Conservation (phyloP, 2,888 invertebrate species). For the Alsophila aescularia region DNA sequence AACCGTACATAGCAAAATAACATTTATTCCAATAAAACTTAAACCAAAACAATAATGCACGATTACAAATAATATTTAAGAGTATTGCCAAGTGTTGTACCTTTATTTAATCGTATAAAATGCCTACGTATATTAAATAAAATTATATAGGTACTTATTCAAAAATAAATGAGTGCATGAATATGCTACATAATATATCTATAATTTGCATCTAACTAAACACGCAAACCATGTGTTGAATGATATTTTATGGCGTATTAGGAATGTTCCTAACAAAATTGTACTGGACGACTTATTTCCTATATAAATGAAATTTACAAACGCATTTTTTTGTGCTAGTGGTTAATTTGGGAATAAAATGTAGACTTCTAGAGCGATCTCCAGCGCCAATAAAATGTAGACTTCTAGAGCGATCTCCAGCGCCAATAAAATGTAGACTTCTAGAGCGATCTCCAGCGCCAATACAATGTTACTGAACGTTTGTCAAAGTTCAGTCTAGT, state of each 20-base stretch:
- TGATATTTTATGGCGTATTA: conserved; percentile 26
- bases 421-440: background rate
- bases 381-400: background rate
- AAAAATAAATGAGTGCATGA: conserved; percentile 28
- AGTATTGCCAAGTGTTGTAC: conserved; percentile 27
- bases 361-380: background rate
- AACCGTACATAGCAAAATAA: conserved; percentile 37
- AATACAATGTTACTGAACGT: background rate
- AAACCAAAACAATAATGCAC: conserved; percentile 27
- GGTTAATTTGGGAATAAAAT: background rate
- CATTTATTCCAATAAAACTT: conserved; percentile 38
- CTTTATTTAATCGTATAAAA: conserved; percentile 22
- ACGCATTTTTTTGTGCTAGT: conserved; percentile 24
- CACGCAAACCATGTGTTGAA: conserved; percentile 19
- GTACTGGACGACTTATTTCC: conserved; percentile 35
- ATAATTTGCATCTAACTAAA: conserved; percentile 16
- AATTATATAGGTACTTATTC: conserved; percentile 16
- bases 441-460: background rate
- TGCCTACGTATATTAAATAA: conserved; percentile 28
- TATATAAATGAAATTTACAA: background rate
- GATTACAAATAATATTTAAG: conserved; percentile 10
- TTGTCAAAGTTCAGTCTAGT: too few species aligned
- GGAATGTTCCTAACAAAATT: conserved; percentile 43
- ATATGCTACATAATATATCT: conserved; percentile 11
- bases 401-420: background rate